These are phyloP conservation scores for Drosophila leonis DNA, from an alignment of 2,888 invertebrate genomes.

Conservation along the genomic window DNA sequence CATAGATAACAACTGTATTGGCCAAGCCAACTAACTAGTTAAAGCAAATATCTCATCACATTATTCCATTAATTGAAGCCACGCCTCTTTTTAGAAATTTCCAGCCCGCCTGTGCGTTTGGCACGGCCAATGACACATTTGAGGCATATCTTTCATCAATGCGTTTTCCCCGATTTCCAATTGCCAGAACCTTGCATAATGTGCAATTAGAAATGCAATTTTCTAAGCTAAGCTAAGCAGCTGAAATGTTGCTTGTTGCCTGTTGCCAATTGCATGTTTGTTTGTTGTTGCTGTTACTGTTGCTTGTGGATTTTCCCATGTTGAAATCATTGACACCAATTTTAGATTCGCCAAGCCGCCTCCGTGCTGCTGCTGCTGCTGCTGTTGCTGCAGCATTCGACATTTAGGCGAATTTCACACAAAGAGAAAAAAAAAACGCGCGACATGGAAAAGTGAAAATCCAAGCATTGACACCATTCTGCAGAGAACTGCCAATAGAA, in stretches of 20 bases:
- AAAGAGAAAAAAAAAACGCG: conserved; percentile 29
- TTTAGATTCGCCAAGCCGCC: conserved; percentile 60
- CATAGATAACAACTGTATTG: neutral
- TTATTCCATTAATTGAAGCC: neutral
- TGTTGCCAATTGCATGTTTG: conserved; percentile 29
- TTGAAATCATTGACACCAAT: conserved; percentile 81
- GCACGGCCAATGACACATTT: conserved; percentile 24
- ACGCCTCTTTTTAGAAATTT: conserved; percentile 2
- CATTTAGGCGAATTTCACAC: conserved; percentile 78
- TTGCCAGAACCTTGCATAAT: conserved; percentile 72
- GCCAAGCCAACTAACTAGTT: neutral
- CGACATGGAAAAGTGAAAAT: conserved; percentile 71
- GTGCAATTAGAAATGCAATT: conserved; percentile 77
- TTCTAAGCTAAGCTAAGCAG: conserved; percentile 60
- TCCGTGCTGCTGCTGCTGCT: conserved; percentile 46
- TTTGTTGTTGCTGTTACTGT: neutral
- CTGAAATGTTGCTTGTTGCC: conserved; percentile 44
- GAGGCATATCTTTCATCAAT: conserved; percentile 14
- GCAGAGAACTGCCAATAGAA: conserved; percentile 61
- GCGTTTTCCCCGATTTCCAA: conserved; percentile 48
- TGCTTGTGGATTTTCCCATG: conserved; percentile 72
- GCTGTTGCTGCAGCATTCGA: conserved; percentile 27
- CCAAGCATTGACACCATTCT: conserved; percentile 67
- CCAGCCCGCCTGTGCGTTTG: neutral
- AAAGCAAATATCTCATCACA: neutral